A percentile compares a stretch with the other conserved stretches of the same genome.
Evolutionary conservation across 2,797 vertebrate genomes (phyloP).

Genomic region (Cossypha dichroa): DNA sequence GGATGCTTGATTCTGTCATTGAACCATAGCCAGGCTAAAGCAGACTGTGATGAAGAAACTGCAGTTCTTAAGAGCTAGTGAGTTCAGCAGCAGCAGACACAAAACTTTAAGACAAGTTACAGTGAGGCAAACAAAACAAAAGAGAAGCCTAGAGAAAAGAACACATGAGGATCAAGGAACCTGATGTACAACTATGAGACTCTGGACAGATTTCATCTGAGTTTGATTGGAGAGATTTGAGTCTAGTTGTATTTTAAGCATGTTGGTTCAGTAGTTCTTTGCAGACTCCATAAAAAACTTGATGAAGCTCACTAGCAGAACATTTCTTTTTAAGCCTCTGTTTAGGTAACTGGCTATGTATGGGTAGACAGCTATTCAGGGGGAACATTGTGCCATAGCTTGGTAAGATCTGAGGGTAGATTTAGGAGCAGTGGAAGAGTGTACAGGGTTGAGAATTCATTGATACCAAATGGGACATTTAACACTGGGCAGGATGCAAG

Average conservation of each 20-base stretch:
- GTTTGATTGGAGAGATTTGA: neutral
- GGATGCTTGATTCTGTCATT: neutral
- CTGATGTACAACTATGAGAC: neutral
- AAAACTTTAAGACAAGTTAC: neutral
- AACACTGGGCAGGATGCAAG: neutral
- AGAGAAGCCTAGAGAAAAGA: neutral
- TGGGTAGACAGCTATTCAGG: neutral
- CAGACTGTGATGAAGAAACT: neutral
- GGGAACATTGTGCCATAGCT: neutral
- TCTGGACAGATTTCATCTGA: neutral
- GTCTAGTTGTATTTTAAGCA: neutral
- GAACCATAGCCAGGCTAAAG: neutral
- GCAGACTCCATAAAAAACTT: neutral
- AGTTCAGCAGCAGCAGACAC: neutral
- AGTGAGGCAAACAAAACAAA: neutral
- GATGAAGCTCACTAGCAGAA: neutral
- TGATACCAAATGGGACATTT: neutral
- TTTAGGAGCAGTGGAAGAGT: neutral
- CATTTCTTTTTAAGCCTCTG: neutral
- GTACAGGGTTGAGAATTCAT: neutral
- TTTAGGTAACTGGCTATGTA: neutral
- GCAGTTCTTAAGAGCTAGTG: neutral
- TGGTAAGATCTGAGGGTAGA: neutral
- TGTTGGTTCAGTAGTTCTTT: neutral
- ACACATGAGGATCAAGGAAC: neutral